Percentiles rank a stretch among this genome's conserved stretches.
phyloP scores from a whole-genome alignment of 2,797 vertebrate species.

The Manis javanica region DNA sequence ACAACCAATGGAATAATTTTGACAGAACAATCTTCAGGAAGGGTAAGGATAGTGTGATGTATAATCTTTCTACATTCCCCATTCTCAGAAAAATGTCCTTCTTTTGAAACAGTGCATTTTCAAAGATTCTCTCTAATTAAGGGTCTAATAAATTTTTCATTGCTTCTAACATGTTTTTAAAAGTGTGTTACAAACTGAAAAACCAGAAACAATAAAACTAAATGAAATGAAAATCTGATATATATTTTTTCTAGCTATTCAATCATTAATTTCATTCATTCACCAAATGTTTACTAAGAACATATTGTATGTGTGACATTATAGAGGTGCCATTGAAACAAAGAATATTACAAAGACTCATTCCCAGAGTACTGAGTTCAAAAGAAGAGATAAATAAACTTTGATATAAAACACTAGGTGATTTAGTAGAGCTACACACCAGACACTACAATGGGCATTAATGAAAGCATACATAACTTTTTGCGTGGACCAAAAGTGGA shows the following conservation, averaged over 20 bases:
- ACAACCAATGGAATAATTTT: neutral
- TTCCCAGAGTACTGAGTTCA: neutral
- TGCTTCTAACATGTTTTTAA: neutral
- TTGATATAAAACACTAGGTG: neutral
- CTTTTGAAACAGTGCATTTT: neutral
- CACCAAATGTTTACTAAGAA: neutral
- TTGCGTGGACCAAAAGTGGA: neutral
- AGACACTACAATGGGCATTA: neutral
- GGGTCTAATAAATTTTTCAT: neutral
- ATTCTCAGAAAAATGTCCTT: neutral
- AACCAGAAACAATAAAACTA: neutral
- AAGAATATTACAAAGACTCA: neutral
- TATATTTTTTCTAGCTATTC: neutral
- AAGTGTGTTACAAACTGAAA: neutral
- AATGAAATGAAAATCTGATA: neutral
- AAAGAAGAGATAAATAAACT: neutral
- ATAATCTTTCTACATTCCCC: neutral
- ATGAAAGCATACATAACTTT: neutral
- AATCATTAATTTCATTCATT: neutral
- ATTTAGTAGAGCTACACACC: neutral
- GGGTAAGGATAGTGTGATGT: neutral
- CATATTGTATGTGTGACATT: neutral
- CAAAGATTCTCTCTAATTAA: conserved; percentile 21
- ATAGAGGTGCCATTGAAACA: neutral
- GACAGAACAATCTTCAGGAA: neutral